Evolutionary conservation across 2,888 invertebrate genomes (phyloP).

Genomic region (Folsomia manolachei): DNA sequence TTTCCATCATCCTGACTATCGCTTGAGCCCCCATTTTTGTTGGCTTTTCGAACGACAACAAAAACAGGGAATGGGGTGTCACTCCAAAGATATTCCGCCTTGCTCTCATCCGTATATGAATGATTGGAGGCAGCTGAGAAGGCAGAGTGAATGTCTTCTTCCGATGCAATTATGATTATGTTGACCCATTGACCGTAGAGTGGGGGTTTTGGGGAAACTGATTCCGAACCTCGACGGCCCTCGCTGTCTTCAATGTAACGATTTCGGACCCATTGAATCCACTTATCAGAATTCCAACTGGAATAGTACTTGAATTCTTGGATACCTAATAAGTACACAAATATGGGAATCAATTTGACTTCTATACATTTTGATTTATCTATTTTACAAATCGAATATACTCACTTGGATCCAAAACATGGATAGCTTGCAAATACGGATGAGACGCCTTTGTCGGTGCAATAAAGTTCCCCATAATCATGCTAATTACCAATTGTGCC

Average conservation of each 20-base stretch:
- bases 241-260: conserved; percentile 22
- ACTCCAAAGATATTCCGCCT: conserved; percentile 38
- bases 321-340: neutral
- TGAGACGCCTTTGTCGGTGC: neutral
- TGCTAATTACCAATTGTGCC: neutral
- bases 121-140: conserved; percentile 27
- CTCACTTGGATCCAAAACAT: conserved; percentile 39
- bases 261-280: conserved; percentile 34
- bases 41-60: conserved; percentile 32
- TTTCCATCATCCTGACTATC: conserved; percentile 12
- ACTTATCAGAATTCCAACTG: conserved; percentile 42
- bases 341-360: no score
- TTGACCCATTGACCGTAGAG: conserved; percentile 32
- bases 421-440: conserved; percentile 31
- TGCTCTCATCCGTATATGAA: conserved; percentile 27
- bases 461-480: no score
- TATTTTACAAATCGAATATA: neutral
- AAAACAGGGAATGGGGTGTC: conserved; percentile 34
- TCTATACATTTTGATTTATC: neutral
- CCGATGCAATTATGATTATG: conserved; percentile 22
- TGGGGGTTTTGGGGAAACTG: neutral
- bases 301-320: conserved; percentile 21
- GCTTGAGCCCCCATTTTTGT: conserved; percentile 15
- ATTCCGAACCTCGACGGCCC: neutral
- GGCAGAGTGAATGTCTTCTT: conserved; percentile 27